Evolutionary conservation across 2,113 vertebrate genomes (phyloP).

Genomic region (Eleginops maclovinus): DNA sequence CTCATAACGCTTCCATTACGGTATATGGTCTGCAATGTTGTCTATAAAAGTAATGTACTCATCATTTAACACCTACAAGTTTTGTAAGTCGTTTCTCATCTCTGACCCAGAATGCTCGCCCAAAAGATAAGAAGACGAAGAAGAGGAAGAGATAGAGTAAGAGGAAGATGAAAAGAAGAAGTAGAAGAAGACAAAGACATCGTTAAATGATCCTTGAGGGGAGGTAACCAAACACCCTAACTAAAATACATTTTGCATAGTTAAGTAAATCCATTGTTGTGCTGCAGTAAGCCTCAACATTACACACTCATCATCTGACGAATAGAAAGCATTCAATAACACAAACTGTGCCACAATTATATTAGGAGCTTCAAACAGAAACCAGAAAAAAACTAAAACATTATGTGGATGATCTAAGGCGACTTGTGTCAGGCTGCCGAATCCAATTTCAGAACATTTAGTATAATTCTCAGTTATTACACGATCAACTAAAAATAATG

Average conservation of each 20-base stretch:
- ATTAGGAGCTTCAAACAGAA: constrained; percentile 21
- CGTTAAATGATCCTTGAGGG: no score
- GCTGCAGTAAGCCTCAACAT: constrained; percentile 15
- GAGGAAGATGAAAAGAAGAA: no score
- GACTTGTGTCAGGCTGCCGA: constrained; percentile 27
- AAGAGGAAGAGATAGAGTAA: no score
- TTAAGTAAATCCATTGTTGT: background rate
- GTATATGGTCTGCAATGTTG: no score
- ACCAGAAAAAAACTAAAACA: constrained; percentile 28
- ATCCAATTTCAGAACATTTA: constrained; percentile 62
- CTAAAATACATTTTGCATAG: background rate
- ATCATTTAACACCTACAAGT: background rate
- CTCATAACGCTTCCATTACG: no score
- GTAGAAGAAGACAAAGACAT: no score
- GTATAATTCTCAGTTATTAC: constrained; percentile 49
- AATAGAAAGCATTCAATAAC: background rate
- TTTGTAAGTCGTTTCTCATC: background rate
- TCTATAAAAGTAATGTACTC: background rate
- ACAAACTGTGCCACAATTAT: constrained; percentile 15
- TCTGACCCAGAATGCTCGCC: background rate
- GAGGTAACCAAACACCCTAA: constrained; percentile 1
- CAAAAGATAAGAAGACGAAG: no score
- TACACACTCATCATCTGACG: constrained; percentile 9
- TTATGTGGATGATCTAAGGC: constrained; percentile 18
- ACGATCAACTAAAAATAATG: constrained; percentile 54